Conservation (phyloP, 30 jellyfish, hydroid and myxozoan genomes). For the Rhopilema esculentum region DNA sequence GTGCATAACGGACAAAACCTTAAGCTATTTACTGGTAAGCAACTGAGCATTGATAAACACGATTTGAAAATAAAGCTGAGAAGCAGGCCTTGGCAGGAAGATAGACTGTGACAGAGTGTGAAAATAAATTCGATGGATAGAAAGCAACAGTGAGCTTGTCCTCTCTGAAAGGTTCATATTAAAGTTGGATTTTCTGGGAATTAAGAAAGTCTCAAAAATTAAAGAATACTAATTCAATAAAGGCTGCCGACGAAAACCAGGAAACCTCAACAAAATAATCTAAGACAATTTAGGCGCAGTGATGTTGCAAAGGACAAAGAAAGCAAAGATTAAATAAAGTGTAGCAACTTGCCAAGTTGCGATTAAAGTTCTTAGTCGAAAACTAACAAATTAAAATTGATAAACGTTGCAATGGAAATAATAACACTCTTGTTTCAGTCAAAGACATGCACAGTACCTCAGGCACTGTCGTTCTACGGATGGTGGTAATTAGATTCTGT, state of each 20-base stretch:
- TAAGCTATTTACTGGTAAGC: conserved; percentile 53
- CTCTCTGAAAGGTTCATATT: conserved; percentile 24
- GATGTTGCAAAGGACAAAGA: conserved; percentile 4
- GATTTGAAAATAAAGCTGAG: conserved; percentile 29
- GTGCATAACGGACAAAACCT: conserved; percentile 9
- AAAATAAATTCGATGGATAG: conserved; percentile 57
- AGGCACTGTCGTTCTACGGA: neutral
- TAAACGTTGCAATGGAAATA: neutral
- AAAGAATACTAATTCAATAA: conserved; percentile 19
- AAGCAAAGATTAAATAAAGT: neutral
- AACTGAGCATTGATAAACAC: conserved; percentile 34
- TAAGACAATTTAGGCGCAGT: neutral
- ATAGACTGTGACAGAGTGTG: conserved; percentile 48
- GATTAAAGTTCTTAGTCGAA: neutral
- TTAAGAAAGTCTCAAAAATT: conserved; percentile 29
- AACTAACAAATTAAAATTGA: conserved; percentile 4
- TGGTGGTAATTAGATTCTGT: neutral
- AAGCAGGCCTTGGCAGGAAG: neutral
- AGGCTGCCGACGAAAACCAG: conserved; percentile 61
- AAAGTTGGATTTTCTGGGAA: conserved; percentile 19
- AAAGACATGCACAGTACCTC: neutral
- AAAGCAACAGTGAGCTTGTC: conserved; percentile 39
- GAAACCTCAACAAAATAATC: conserved; percentile 21
- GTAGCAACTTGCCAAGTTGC: neutral
- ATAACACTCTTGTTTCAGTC: neutral